phyloP scores from a whole-genome alignment of 2,888 invertebrate genomes.

The Cryptophagus acutangulus region DNA sequence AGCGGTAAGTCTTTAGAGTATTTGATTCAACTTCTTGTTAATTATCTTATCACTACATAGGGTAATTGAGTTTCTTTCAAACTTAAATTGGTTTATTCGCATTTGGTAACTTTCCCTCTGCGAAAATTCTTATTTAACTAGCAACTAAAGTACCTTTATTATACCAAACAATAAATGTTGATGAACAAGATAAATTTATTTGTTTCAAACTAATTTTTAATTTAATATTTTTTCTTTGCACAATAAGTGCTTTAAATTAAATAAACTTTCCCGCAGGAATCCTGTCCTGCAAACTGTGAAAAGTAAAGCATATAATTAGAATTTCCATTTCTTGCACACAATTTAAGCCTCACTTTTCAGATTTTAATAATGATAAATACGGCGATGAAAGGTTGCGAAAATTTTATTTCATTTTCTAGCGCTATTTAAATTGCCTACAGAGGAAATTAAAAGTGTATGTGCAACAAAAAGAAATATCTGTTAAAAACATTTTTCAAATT shows the following conservation, averaged over 20 bases:
- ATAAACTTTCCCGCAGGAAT: too few species aligned
- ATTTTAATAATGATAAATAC: conserved; percentile 24
- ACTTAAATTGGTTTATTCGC: conserved; percentile 46
- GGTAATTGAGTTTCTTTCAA: conserved; percentile 46
- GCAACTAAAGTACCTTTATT: too few species aligned
- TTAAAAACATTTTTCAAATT: too few species aligned
- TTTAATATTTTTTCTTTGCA: too few species aligned
- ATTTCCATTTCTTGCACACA: conserved; percentile 2
- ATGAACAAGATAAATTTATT: too few species aligned
- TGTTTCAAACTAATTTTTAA: too few species aligned
- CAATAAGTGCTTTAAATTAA: too few species aligned
- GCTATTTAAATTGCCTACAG: conserved; percentile 4
- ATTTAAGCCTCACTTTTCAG: conserved; percentile 7
- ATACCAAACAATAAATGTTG: too few species aligned
- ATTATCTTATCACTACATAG: conserved; percentile 43
- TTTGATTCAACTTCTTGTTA: conserved; percentile 35
- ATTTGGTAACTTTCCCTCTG: conserved; percentile 40
- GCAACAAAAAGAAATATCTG: too few species aligned
- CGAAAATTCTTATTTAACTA: too few species aligned
- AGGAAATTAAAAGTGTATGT: conserved; percentile 2
- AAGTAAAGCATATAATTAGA: conserved; percentile 1
- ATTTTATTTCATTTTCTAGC: conserved; percentile 5
- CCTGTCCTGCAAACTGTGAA: too few species aligned
- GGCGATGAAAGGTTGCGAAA: conserved; percentile 8
- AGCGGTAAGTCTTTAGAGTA: conserved; percentile 12